These are phyloP conservation scores for Strigamia transsilvanica DNA, from an alignment of 2,888 invertebrate species.

Conservation along the genomic window DNA sequence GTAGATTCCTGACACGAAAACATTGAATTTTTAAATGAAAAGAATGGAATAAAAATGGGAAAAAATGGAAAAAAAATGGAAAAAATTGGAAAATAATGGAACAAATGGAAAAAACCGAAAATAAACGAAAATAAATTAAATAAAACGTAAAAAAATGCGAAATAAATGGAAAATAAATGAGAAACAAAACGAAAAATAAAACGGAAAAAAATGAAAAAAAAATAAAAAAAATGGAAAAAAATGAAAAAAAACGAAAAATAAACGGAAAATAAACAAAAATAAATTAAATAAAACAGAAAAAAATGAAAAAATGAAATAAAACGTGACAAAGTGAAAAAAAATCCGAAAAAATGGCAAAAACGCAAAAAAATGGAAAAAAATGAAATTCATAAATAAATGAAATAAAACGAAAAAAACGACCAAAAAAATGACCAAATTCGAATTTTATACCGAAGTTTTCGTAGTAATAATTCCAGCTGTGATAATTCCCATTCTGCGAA, in stretches of 20 bases:
- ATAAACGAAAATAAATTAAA: too few species aligned
- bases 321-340: too few species aligned
- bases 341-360: too few species aligned
- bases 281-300: background rate
- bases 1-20: slow-evolving; percentile 70
- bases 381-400: too few species aligned
- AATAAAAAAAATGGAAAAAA: background rate
- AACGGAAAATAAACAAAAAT: too few species aligned
- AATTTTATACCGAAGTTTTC: slow-evolving; percentile 74
- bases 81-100: too few species aligned
- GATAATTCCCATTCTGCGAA: slow-evolving; percentile 71
- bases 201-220: too few species aligned
- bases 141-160: too few species aligned
- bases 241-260: background rate
- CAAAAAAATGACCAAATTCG: background rate
- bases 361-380: too few species aligned
- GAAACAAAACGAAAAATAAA: too few species aligned
- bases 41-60: background rate
- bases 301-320: background rate
- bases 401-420: background rate
- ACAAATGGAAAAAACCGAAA: too few species aligned
- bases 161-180: too few species aligned
- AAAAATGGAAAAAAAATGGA: background rate
- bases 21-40: background rate
- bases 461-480: slow-evolving; percentile 82